A percentile compares a stretch with the other conserved stretches of the same genome.
Conservation (phyloP, 2,113 vertebrate species). For the Platichthys stellatus region DNA sequence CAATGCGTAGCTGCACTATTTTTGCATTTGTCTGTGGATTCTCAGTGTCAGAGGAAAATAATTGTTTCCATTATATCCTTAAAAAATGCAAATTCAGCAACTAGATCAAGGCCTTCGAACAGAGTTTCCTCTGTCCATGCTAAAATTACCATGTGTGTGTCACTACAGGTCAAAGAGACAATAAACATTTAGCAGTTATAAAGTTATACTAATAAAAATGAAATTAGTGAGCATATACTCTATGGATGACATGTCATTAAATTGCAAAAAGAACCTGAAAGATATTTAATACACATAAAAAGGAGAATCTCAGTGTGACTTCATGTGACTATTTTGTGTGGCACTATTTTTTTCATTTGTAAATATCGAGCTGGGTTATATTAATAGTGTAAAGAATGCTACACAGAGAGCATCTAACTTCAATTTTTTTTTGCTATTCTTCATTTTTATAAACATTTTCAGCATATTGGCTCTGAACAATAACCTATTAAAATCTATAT, state of each 20-base stretch:
- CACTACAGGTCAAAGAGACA: not conserved
- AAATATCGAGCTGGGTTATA: conserved; percentile 12
- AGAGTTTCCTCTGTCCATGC: conserved; percentile 1
- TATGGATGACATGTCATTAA: not conserved
- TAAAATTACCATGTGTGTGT: conserved; percentile 6
- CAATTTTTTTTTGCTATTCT: not conserved
- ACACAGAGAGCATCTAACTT: not conserved
- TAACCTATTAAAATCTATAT: not conserved
- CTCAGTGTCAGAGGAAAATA: conserved; percentile 2
- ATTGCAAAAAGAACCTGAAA: conserved; percentile 6
- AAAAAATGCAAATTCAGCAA: conserved; percentile 17
- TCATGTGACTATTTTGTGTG: no score
- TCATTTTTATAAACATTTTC: not conserved
- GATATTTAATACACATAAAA: not conserved
- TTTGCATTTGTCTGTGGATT: conserved; percentile 8
- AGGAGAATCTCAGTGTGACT: not conserved
- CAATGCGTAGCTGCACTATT: conserved; percentile 2
- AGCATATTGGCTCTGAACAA: not conserved
- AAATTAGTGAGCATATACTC: not conserved
- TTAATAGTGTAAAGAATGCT: not conserved
- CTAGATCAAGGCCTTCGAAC: conserved; percentile 20
- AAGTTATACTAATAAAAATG: not conserved
- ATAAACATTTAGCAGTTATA: not conserved
- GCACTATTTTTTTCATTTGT: not conserved
- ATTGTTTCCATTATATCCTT: not conserved